Percentiles rank a stretch among this genome's conserved stretches.
Conservation (phyloP, 2,797 vertebrate species). For the Chiroxiphia lanceolata region DNA sequence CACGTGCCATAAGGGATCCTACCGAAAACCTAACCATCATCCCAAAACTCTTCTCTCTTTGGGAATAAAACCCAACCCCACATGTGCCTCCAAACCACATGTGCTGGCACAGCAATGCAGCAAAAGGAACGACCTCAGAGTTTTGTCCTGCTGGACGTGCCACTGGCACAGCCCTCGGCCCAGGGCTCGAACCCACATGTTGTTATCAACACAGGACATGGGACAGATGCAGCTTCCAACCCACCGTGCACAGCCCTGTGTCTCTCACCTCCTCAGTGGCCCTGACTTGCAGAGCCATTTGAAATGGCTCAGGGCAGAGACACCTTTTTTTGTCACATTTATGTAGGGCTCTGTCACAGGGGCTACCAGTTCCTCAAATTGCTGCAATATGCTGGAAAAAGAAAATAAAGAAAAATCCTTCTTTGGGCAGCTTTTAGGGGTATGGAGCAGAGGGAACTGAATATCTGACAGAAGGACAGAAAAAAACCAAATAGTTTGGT, state of each 20-base stretch:
- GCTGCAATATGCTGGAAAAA: background rate
- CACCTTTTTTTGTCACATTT: background rate
- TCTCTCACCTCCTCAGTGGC: background rate
- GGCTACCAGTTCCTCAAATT: background rate
- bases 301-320: background rate
- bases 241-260: background rate
- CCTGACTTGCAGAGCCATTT: background rate
- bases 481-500: background rate
- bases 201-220: accelerated
- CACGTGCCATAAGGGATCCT: background rate
- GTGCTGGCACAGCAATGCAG: background rate
- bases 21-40: background rate
- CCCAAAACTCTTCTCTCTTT: background rate
- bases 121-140: background rate
- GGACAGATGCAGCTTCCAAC: background rate
- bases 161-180: accelerated
- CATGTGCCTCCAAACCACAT: background rate
- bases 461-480: background rate
- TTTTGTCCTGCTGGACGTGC: background rate
- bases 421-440: background rate
- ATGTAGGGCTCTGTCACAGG: background rate
- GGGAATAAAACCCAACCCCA: background rate
- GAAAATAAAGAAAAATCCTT: background rate
- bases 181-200: background rate
- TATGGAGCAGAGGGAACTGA: background rate